These are phyloP conservation scores for Platichthys stellatus DNA, from an alignment of 2,113 vertebrate species.

Conservation along the genomic window DNA sequence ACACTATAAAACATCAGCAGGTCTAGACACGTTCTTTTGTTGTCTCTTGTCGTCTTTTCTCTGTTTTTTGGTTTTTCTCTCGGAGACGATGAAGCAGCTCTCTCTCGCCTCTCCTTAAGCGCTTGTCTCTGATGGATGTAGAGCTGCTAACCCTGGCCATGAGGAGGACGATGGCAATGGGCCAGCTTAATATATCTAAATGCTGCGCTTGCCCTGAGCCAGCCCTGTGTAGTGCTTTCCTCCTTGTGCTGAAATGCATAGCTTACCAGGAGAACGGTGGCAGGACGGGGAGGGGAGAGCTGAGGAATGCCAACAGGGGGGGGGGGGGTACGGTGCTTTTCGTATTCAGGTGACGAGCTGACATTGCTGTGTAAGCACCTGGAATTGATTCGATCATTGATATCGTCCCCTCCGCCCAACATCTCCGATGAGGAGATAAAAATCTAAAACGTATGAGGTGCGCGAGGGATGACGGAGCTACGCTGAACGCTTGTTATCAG, in stretches of 20 bases:
- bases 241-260: slow-evolving; percentile 97
- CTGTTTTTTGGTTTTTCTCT: slow-evolving; percentile 66
- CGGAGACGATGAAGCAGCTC: slow-evolving; percentile 86
- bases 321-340: slow-evolving; percentile 42
- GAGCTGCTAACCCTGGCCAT: slow-evolving; percentile 92
- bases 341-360: slow-evolving; percentile 67
- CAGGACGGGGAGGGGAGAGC: not conserved
- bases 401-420: slow-evolving; percentile 58
- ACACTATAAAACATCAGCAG: slow-evolving; percentile 97
- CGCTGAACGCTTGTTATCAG: slow-evolving; percentile 45
- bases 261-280: slow-evolving; percentile 68
- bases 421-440: slow-evolving; percentile 61
- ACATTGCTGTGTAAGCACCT: slow-evolving; percentile 69
- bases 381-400: slow-evolving; percentile 71
- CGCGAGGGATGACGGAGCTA: not conserved
- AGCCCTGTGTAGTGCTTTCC: slow-evolving; percentile 92
- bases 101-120: slow-evolving; percentile 88
- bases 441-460: slow-evolving; percentile 55
- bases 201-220: slow-evolving; percentile 70
- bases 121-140: slow-evolving; percentile 84
- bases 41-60: slow-evolving; percentile 65
- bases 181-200: slow-evolving; percentile 71
- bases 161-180: slow-evolving; percentile 87
- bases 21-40: slow-evolving; percentile 86
- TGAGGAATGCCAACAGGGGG: slow-evolving; percentile 17